Percentiles rank a stretch among this genome's conserved stretches.
Conservation (phyloP, 2,113 vertebrate species). For the Ardeotis arabs region DNA sequence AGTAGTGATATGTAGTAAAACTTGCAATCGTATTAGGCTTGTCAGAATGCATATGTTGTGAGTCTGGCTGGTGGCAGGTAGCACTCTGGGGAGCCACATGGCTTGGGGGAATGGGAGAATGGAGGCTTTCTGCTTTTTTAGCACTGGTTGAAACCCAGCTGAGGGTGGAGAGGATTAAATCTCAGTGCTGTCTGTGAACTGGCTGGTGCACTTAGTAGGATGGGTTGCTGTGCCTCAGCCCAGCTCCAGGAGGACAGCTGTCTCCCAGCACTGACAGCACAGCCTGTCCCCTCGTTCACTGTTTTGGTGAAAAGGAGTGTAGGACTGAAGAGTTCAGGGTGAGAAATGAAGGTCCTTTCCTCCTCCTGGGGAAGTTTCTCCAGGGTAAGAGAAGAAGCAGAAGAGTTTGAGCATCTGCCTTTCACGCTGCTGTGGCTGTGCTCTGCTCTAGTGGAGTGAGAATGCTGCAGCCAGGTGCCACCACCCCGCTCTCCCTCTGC, state of each 20-base stretch:
- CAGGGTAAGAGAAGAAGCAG: neutral
- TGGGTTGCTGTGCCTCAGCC: neutral
- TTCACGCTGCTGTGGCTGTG: neutral
- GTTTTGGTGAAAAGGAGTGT: neutral
- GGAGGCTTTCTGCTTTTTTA: neutral
- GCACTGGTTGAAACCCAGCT: neutral
- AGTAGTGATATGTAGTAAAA: neutral
- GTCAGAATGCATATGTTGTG: neutral
- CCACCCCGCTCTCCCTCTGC: neutral
- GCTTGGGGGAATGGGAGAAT: neutral
- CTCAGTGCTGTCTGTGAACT: neutral
- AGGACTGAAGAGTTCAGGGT: neutral
- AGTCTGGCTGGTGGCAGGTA: neutral
- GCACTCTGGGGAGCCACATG: fast-evolving
- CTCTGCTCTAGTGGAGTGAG: neutral
- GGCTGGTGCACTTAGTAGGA: neutral
- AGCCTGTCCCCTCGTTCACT: fast-evolving
- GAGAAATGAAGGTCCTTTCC: neutral
- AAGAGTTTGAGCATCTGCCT: neutral
- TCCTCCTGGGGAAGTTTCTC: neutral
- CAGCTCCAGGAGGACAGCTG: neutral
- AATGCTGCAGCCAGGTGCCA: neutral
- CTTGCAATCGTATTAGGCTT: neutral
- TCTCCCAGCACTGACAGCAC: neutral
- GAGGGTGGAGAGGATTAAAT: neutral